phyloP scores from a whole-genome alignment of 2,888 invertebrate species.

The Ceramica pisi region DNA sequence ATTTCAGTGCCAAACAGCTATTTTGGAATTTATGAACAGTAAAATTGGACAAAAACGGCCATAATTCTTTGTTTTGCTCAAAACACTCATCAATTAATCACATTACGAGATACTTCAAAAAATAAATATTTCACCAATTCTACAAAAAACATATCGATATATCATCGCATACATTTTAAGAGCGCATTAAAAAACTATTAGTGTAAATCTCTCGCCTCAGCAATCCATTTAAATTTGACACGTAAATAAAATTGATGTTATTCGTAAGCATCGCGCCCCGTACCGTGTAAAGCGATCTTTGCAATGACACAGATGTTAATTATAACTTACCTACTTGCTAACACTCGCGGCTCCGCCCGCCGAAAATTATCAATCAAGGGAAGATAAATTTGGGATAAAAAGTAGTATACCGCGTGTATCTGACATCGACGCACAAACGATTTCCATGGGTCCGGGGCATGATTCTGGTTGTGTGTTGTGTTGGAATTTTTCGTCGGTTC shows the following conservation, averaged over 20 bases:
- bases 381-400: no score
- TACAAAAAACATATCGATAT: neutral
- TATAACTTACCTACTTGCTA: no score
- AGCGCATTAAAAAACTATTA: neutral
- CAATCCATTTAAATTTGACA: constrained; percentile 20
- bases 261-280: neutral
- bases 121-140: neutral
- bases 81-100: neutral
- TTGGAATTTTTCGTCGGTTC: no score
- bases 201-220: neutral
- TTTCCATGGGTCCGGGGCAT: no score
- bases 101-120: neutral
- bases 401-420: no score
- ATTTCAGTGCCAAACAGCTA: neutral
- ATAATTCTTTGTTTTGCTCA: no score
- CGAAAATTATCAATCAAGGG: no score
- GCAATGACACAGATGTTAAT: neutral
- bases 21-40: no score
- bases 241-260: constrained; percentile 8
- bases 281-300: constrained; percentile 13
- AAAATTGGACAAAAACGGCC: no score
- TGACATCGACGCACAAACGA: no score
- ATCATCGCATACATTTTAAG: neutral
- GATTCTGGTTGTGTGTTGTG: no score
- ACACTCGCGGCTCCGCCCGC: no score